A percentile compares a stretch with the other conserved stretches of the same genome.
Conservation (phyloP, 2,113 vertebrate genomes). For the Microcebus murinus region DNA sequence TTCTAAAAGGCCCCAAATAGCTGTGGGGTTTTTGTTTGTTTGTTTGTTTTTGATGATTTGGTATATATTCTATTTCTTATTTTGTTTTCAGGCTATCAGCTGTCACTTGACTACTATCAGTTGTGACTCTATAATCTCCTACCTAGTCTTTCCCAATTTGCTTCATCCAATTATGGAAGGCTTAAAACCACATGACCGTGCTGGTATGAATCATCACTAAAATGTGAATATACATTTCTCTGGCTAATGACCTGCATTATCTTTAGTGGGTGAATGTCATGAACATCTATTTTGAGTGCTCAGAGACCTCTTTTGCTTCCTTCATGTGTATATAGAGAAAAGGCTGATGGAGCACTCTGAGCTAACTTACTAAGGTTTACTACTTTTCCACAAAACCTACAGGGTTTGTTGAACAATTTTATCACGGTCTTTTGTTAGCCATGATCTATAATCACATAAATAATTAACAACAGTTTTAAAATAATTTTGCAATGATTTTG, state of each 20-base stretch:
- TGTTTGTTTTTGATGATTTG: neutral
- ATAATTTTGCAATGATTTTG: conserved; percentile 43
- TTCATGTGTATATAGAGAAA: neutral
- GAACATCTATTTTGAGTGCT: neutral
- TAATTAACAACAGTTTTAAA: conserved; percentile 47
- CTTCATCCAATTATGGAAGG: neutral
- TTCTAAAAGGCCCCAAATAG: neutral
- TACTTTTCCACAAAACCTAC: neutral
- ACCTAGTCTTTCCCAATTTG: neutral
- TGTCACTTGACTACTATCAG: neutral
- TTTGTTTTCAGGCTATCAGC: neutral
- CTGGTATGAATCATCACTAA: conserved; percentile 20
- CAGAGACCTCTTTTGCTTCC: conserved; percentile 17
- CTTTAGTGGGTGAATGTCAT: neutral
- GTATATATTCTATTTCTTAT: neutral
- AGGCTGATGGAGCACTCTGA: neutral
- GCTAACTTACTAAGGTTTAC: neutral
- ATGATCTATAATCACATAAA: conserved; percentile 45
- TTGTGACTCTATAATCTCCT: neutral
- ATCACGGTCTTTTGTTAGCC: neutral
- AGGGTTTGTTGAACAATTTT: neutral
- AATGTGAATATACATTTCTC: neutral
- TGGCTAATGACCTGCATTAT: neutral
- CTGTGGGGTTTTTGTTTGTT: neutral
- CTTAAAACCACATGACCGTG: neutral